Base-by-base conservation (phyloP, 2,888 invertebrate genomes). In the Epistrophe grossulariae region DNA sequence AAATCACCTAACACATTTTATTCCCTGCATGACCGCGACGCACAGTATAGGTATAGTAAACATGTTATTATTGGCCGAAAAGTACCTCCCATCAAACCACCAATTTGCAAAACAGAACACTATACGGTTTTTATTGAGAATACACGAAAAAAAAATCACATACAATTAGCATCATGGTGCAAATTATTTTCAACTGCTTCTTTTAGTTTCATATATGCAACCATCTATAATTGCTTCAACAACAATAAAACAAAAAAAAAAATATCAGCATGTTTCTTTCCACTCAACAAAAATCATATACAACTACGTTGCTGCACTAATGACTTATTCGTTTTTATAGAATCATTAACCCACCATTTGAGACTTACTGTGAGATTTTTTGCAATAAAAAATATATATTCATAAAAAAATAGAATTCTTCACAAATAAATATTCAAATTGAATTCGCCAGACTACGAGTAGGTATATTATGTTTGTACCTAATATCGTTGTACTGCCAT, bases 161-260 rank as follows among this genome's bases (percentile, higher is more conserved):
- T 17, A 4, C 79, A 80, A 84, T 84, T 84, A 84, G 72, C 80
- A 45, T 28, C 45, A 55, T 48, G 15, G 60, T 62, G 84, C 72
- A 72, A 80, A 80, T 80, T 55, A 80, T 73, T 68, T 66, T 13
- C 68, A 76, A 80, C 80, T 60, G 60, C 80, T 80, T 4, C n/a
- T n/a, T 9, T 35, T 77, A 59, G 19, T n/a, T 35, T 35, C 7
- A 40, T 52, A 48, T 52, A 11, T 73, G 31, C 45, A 45, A 17
- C 45, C 45, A 64, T 66, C 66, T 84, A 64, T 84, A 77, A 77
- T 80, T 80, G 76, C 76, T 31, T 38, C 38, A 43, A 43, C 64
- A 59, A 38, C 59, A 38, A 59, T 35, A 57, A 17, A 57, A 59
- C 4, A 31, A 10, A 57, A 28, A 31, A 19, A 57, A 28, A 55